Evolutionary conservation across 1,140 invertebrate genomes (phyloP), one percentile per base, ranked within the genome.

Genomic region (Achatina immaculata): DNA sequence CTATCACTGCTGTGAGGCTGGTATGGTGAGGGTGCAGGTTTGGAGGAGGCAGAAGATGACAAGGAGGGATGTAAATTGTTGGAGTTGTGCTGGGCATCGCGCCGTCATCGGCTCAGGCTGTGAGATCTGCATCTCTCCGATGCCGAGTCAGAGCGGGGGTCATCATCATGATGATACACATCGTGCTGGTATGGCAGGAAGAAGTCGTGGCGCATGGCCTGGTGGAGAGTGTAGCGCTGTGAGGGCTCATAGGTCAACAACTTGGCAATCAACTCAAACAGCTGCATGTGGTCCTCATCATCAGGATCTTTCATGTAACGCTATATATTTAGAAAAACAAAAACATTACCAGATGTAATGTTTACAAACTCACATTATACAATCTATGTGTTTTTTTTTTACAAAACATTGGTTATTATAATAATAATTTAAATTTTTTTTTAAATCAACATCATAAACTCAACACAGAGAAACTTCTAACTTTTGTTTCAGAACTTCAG

Each of bases 231-330:
- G 84, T 99, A 96, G 62, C 98, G 93, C 86, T 96, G 94, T 21
- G 94, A 93, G 31, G 98, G 97, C 88, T 99, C 98, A 91, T 99
- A 99, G 80, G 98, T 96, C 87, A 99, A 92, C 97, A 99, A 99
- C 91, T 94, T 94, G 81, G 94, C 93, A 83, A 99, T 95, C 83
- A 99, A 92, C 89, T 99, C 96, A 92, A 99, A 99, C 84, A 99
- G 92, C 86, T 97, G 94, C 79, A 94, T 93, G 90, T 98, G 96
- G 84, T 99, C 97, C 81, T 96, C 94, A 76, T 83, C 82, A 85
- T 97, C 95, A 78, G 97, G 96, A 65, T 86, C 87, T 85, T 95
- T 93, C 91, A 97, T 94, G 92, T 99, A 99, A 90, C 97, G 94
- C 96, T 98, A 40, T n/a, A n/a, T n/a, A n/a, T n/a, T n/a, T n/a